Evolutionary conservation across 2,113 vertebrate genomes (phyloP).

Genomic region (Microtus ochrogaster): DNA sequence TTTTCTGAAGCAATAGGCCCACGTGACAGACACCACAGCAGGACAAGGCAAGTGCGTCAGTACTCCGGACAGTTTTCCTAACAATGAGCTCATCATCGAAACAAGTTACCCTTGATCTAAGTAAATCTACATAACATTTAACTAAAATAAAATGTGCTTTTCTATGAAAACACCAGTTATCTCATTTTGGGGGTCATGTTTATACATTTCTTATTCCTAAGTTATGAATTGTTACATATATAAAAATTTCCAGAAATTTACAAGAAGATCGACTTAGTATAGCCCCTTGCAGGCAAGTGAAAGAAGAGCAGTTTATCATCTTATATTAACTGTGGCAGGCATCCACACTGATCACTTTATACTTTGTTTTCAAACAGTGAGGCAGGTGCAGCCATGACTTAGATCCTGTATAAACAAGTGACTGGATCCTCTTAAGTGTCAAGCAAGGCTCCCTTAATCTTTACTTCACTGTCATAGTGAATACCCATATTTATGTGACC

Average conservation of each 20-base stretch:
- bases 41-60: not conserved
- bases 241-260: slow-evolving; percentile 65
- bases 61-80: not conserved
- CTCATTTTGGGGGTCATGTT: slow-evolving; percentile 63
- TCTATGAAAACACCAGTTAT: slow-evolving; percentile 63
- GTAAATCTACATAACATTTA: slow-evolving; percentile 64
- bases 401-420: not conserved
- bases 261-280: slow-evolving; percentile 63
- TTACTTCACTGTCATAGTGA: not conserved
- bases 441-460: not conserved
- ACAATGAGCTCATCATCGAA: slow-evolving; percentile 40
- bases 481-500: not conserved
- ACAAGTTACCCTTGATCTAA: slow-evolving; percentile 73
- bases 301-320: slow-evolving; percentile 47
- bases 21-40: not conserved
- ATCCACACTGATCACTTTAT: slow-evolving; percentile 18
- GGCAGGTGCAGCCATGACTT: not conserved
- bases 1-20: not conserved
- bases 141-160: slow-evolving; percentile 69
- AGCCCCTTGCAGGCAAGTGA: slow-evolving; percentile 75
- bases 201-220: slow-evolving; percentile 64
- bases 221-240: slow-evolving; percentile 70
- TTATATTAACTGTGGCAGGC: not conserved
- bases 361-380: not conserved
- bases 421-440: not conserved